Evolutionary conservation across 2,797 vertebrate genomes (phyloP), one percentile per base, ranked within the genome.

Genomic region (Lepus townsendii): DNA sequence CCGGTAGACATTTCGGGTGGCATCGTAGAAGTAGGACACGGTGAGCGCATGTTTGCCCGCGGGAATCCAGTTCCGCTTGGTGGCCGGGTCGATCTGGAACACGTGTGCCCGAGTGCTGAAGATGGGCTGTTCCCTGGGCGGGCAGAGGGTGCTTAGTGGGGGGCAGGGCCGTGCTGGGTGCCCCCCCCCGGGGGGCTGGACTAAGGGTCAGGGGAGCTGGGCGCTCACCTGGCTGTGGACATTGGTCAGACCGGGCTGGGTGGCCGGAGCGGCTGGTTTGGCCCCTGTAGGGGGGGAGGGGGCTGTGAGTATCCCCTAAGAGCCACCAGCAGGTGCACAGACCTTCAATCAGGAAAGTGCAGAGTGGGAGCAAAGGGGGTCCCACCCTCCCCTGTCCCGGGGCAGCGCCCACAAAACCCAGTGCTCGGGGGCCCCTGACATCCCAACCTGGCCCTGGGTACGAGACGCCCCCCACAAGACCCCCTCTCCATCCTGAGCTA

Each of bases 81-180:
- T 99, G 93, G 99, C 98, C 0, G 99, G 99, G 97, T 99, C 99
- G 1, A 99, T 99, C 98, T 99, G 99, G 98, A 99, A 99, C 52
- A 99, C 99, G 10, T 99, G 99, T 19, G 99, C 99, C 97, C 99
- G 98, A 83, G 99, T 98, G 97, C 99, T 99, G 98, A 99, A 99
- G 97, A 99, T 99, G 0, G 99, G 99, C 98, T 99, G 99, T 98
- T 99, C 99, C 99, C 99, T 99, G 91, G 9, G 63, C 35, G 17
- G 32, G 75, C 3, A 30, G 8, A 54, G 69, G 17, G 27, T 0
- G 10, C 24, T 86, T 83, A 93, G 1, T 0, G 8, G 80, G 32
- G 2, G 38, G 11, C 3, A 57, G 54, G 5, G 54, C 17, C 4
- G 54, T 16, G 54, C 54, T 19, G 54, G 54, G 13, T 57, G 54